phyloP scores from a whole-genome alignment of 2,797 vertebrate species.

The Acanthis flammea region DNA sequence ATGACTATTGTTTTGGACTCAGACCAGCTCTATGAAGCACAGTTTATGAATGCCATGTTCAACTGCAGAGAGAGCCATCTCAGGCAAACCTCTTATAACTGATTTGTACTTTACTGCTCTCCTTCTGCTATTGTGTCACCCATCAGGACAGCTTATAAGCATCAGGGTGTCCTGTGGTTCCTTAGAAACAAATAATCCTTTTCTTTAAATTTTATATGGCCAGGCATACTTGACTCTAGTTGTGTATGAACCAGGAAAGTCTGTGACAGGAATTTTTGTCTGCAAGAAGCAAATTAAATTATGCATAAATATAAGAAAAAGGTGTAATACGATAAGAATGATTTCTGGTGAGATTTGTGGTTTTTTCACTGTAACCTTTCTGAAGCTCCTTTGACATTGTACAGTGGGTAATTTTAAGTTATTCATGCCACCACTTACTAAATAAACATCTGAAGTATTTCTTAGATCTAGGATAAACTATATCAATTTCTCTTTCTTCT shows the following conservation, averaged over 20 bases:
- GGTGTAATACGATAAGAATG: not conserved
- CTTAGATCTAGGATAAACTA: slow-evolving; percentile 4
- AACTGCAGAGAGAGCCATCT: not conserved
- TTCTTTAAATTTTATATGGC: not conserved
- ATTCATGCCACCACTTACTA: not conserved
- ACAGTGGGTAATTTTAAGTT: not conserved
- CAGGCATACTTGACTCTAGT: not conserved
- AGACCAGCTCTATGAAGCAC: not conserved
- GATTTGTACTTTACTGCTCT: not conserved
- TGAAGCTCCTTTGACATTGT: not conserved
- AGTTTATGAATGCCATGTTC: not conserved
- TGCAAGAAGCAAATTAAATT: not conserved
- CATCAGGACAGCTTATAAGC: not conserved
- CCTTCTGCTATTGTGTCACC: not conserved
- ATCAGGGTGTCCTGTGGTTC: not conserved
- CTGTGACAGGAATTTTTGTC: not conserved
- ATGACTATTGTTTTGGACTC: not conserved
- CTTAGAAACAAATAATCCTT: not conserved
- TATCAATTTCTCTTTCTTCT: slow-evolving; percentile 12
- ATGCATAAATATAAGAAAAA: not conserved
- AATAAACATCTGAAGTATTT: slow-evolving; percentile 10
- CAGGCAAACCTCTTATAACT: not conserved
- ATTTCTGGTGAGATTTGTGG: not conserved
- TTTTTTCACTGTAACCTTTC: not conserved
- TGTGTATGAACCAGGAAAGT: not conserved